Evolutionary conservation across 2,797 vertebrate species (phyloP), one percentile per base, ranked within the genome.

Genomic region (Darevskia mixta): DNA sequence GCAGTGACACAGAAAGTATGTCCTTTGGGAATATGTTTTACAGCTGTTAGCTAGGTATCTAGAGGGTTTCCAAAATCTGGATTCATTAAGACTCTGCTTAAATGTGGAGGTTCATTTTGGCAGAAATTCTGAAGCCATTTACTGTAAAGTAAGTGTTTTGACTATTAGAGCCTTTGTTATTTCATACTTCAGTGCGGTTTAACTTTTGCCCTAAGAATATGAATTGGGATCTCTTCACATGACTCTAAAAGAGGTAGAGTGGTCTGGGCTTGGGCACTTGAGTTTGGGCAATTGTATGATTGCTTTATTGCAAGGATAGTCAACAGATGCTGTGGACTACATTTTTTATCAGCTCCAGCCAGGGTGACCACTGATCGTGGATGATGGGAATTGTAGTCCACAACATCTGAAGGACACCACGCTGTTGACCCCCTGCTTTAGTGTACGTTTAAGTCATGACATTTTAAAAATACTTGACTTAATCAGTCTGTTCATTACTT

Each of bases 1-100:
- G 72, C 32, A 86, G 58, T 67, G 88, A 88, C 67, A 78, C 0
- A 78, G 78, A 90, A 92, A 91, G 72, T 71, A 71, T 69, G 79
- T 73, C 35, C 86, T 83, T 82, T 72, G 91, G 87, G 61, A 86
- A 79, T 87, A 91, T 71, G 83, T 29, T 85, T 92, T 90, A 87
- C 29, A 92, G 85, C 43, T 89, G 45, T 85, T 85, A 23, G 23
- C 79, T 82, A 86, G 89, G 75, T 67, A 86, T 73, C 64, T 41
- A 45, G 25, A 86, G 69, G 43, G 64, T 90, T 67, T 76, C 25
- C 3, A 75, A 73, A 89, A n/a, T 82, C 89, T 71, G 61, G 69
- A 38, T 84, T 27, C n/a, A 75, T 38, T 61, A 17, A 23, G 23
- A 66, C 27, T 64, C 38, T 67, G 20, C 38, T 82, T 87, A 82